Conservation (phyloP, 2,113 vertebrate species). For the Trematocara marginatum region DNA sequence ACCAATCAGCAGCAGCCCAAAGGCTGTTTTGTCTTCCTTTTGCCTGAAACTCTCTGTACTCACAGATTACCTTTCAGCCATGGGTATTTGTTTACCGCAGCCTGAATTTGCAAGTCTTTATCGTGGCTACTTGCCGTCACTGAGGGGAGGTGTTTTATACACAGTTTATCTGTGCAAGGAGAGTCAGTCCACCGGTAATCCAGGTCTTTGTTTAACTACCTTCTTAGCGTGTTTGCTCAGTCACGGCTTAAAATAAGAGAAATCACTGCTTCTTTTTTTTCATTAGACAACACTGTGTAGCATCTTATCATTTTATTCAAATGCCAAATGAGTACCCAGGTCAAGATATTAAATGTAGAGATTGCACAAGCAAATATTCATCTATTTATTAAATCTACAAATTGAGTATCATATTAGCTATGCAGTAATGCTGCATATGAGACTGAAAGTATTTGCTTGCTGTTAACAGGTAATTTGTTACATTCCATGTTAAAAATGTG, state of each 20-base stretch:
- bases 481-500: background rate
- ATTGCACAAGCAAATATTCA: background rate
- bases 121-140: constrained; percentile 38
- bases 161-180: constrained; percentile 25
- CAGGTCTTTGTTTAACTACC: background rate
- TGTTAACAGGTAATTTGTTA: background rate
- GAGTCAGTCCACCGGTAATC: constrained; percentile 26
- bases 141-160: constrained; percentile 49
- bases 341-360: background rate
- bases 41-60: constrained; percentile 68
- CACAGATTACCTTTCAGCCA: constrained; percentile 57
- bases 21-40: constrained; percentile 78
- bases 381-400: background rate
- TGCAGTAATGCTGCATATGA: background rate
- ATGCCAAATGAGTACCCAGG: background rate
- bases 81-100: constrained; percentile 72
- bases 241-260: background rate
- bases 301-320: background rate
- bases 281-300: background rate
- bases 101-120: constrained; percentile 69
- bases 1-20: constrained; percentile 70
- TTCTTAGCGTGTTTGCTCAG: background rate
- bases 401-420: background rate
- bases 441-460: background rate
- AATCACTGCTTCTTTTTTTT: background rate